phyloP scores from a whole-genome alignment of 2,113 vertebrate genomes.

The Pleuronectes platessa region DNA sequence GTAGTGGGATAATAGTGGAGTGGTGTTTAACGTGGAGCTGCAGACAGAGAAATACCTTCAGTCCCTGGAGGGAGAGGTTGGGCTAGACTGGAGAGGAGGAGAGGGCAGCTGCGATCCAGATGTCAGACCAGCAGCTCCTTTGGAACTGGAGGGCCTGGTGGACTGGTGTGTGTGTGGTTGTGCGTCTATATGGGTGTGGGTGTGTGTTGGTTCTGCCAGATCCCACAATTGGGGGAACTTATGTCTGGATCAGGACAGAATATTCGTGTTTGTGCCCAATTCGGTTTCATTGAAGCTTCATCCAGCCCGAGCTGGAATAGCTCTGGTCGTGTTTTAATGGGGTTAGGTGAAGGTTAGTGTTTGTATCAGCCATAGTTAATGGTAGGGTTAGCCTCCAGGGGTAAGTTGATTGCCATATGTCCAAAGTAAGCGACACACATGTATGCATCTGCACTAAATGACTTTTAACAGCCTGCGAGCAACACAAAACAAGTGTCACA shows the following conservation, averaged over 20 bases:
- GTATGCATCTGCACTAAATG: slow-evolving; percentile 53
- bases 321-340: slow-evolving; percentile 10
- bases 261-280: background rate
- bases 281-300: slow-evolving; percentile 21
- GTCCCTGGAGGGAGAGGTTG: slow-evolving; percentile 61
- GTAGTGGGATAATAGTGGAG: slow-evolving; percentile 63
- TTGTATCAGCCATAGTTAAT: slow-evolving; percentile 34
- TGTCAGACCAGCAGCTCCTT: slow-evolving; percentile 64
- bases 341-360: slow-evolving; percentile 30
- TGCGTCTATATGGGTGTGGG: background rate
- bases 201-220: background rate
- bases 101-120: slow-evolving; percentile 75
- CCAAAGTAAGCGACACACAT: slow-evolving; percentile 24
- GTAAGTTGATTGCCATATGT: slow-evolving; percentile 20
- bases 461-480: slow-evolving; percentile 62
- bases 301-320: slow-evolving; percentile 14
- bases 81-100: slow-evolving; percentile 50
- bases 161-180: slow-evolving; percentile 10
- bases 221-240: background rate
- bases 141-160: slow-evolving; percentile 17
- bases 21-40: slow-evolving; percentile 58
- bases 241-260: slow-evolving; percentile 16
- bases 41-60: slow-evolving; percentile 68
- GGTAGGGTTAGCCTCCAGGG: slow-evolving; percentile 36
- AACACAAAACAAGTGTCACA: slow-evolving; percentile 69